Evolutionary conservation across 2,113 vertebrate species (phyloP).

Genomic region (Oryzias javanicus): DNA sequence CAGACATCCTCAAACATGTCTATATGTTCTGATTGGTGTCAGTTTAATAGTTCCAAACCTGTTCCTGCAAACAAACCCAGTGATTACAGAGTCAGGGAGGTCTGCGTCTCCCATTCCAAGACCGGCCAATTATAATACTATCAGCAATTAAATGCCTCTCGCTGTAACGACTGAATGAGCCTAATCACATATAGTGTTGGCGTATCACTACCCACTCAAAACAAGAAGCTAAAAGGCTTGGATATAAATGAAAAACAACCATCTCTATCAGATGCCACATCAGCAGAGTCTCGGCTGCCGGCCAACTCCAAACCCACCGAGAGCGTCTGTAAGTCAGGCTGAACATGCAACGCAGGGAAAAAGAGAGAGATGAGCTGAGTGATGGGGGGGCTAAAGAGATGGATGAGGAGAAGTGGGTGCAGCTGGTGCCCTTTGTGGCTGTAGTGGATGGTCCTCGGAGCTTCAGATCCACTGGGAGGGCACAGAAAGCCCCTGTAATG

Average conservation of each 20-base stretch:
- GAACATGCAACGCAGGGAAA: constrained; percentile 27
- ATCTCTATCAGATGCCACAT: constrained; percentile 42
- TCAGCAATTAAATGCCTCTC: constrained; percentile 52
- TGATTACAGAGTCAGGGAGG: constrained; percentile 46
- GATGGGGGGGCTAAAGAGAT: constrained; percentile 39
- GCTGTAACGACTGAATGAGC: constrained; percentile 48
- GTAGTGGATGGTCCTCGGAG: constrained; percentile 68
- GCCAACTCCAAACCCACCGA: constrained; percentile 49
- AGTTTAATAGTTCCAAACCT: constrained; percentile 27
- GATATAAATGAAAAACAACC: constrained; percentile 49
- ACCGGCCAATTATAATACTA: constrained; percentile 39
- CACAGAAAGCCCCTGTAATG: constrained; percentile 71
- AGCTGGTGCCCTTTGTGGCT: constrained; percentile 79
- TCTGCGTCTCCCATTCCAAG: constrained; percentile 13
- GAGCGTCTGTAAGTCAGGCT: constrained; percentile 47
- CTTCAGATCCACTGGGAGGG: constrained; percentile 62
- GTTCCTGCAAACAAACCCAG: constrained; percentile 42
- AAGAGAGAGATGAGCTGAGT: constrained; percentile 30
- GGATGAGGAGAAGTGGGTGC: constrained; percentile 74
- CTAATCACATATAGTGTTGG: constrained; percentile 61
- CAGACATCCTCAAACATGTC: constrained; percentile 7
- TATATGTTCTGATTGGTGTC: constrained; percentile 15
- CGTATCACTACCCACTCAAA: constrained; percentile 37
- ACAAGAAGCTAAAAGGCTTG: constrained; percentile 26
- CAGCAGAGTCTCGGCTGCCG: constrained; percentile 28